These are phyloP conservation scores for Eupristina koningsbergeri DNA, from an alignment of 1,140 invertebrate species.

Conservation along the genomic window DNA sequence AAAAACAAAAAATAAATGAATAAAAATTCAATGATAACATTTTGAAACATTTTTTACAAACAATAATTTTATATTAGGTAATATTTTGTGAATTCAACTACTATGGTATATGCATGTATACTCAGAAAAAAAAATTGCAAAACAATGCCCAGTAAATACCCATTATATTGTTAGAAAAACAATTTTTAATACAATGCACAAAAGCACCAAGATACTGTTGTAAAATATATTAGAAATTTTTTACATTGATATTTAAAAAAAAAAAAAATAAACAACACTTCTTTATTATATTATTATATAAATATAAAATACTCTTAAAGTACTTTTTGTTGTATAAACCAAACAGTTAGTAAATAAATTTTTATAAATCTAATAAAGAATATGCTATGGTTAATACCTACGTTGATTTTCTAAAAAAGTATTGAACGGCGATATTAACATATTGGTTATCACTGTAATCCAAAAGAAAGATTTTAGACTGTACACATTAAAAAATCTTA, in stretches of 20 bases:
- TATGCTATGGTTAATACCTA: slow-evolving; percentile 58
- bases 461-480: slow-evolving; percentile 59
- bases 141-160: slow-evolving; percentile 39
- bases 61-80: slow-evolving; percentile 4
- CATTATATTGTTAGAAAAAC: slow-evolving; percentile 69
- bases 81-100: slow-evolving; percentile 7
- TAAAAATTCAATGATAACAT: no score
- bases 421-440: slow-evolving; percentile 66
- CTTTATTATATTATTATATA: background rate
- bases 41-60: slow-evolving; percentile 14
- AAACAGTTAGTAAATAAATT: slow-evolving; percentile 16
- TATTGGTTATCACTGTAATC: slow-evolving; percentile 67
- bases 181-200: slow-evolving; percentile 61
- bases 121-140: background rate
- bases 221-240: background rate
- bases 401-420: slow-evolving; percentile 66
- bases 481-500: background rate
- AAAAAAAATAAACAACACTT: slow-evolving; percentile 5
- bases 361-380: slow-evolving; percentile 13
- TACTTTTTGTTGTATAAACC: background rate
- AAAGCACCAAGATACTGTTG: slow-evolving; percentile 34
- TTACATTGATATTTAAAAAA: background rate
- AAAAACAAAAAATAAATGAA: no score
- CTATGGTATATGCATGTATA: slow-evolving; percentile 28
- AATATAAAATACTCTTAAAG: background rate